phyloP scores from a whole-genome alignment of 2,888 invertebrate genomes.

The Lepidonotus clava region DNA sequence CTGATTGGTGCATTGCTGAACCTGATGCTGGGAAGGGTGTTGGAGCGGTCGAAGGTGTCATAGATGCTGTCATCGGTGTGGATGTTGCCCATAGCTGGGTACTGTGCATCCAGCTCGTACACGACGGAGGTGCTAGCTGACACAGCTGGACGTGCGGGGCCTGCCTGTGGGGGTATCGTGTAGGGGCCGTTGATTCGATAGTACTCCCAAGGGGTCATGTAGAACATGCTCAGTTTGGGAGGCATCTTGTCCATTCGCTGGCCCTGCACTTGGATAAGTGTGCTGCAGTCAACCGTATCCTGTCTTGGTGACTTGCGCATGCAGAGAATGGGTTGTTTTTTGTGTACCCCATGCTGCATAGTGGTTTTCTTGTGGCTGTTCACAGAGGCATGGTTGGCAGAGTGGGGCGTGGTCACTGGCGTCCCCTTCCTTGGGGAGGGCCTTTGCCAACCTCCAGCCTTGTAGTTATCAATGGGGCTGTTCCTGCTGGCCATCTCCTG shows the following conservation, averaged over 20 bases:
- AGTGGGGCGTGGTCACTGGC: constrained; percentile 11
- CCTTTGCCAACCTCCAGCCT: not conserved
- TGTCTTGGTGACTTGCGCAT: constrained; percentile 29
- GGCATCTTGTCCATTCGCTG: not conserved
- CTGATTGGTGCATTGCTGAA: constrained; percentile 31
- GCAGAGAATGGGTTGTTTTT: not conserved
- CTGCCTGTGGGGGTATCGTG: not conserved
- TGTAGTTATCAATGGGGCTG: not conserved
- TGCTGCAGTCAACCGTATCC: not conserved
- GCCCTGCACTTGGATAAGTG: constrained; percentile 8
- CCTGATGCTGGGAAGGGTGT: constrained; percentile 58
- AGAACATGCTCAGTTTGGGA: constrained; percentile 41
- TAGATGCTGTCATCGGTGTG: constrained; percentile 59
- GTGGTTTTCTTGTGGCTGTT: constrained; percentile 52
- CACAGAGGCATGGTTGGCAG: constrained; percentile 31
- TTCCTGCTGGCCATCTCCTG: constrained; percentile 1
- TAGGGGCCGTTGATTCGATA: constrained; percentile 14
- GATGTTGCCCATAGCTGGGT: constrained; percentile 5
- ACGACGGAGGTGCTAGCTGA: not conserved
- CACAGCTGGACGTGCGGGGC: not conserved
- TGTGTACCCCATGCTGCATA: not conserved
- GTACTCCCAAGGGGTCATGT: constrained; percentile 52
- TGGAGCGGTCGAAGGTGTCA: constrained; percentile 59
- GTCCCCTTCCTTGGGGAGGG: not conserved
- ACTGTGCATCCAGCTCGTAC: not conserved